Evolutionary conservation across 2,113 vertebrate species (phyloP).

Genomic region (Hippocampus comes): DNA sequence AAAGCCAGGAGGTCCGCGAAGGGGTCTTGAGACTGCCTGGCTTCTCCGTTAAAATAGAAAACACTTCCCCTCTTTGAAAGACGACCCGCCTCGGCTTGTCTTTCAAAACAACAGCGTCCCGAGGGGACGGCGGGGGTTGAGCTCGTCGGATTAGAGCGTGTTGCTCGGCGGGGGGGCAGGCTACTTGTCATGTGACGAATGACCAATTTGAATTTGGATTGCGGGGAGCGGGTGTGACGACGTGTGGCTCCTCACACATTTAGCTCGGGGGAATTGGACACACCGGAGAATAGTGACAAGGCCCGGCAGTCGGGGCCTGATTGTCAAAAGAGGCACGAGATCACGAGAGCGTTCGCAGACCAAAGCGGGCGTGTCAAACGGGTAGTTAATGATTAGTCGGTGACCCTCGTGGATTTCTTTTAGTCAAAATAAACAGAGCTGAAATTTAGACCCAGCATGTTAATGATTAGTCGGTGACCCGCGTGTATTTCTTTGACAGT

Average conservation of each 20-base stretch:
- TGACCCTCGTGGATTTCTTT: too few species aligned
- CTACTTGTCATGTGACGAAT: slow-evolving; percentile 47
- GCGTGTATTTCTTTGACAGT: too few species aligned
- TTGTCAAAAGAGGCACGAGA: background rate
- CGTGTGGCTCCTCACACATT: slow-evolving; percentile 4
- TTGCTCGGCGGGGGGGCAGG: slow-evolving; percentile 42
- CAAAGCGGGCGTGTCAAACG: background rate
- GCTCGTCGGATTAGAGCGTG: slow-evolving; percentile 60
- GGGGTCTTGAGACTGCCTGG: slow-evolving; percentile 52
- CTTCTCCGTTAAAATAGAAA: slow-evolving; percentile 67
- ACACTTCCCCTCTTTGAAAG: slow-evolving; percentile 52
- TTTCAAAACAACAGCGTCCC: slow-evolving; percentile 68
- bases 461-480: too few species aligned
- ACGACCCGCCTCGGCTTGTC: slow-evolving; percentile 29
- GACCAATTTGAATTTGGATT: slow-evolving; percentile 50
- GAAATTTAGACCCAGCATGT: too few species aligned
- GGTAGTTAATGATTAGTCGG: background rate
- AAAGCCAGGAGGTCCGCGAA: slow-evolving; percentile 39
- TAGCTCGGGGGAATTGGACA: slow-evolving; percentile 3
- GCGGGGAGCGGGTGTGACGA: slow-evolving; percentile 2
- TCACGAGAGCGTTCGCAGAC: background rate
- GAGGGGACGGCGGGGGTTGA: slow-evolving; percentile 14
- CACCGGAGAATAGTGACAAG: background rate
- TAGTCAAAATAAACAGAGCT: too few species aligned
- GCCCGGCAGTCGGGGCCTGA: background rate